Evolutionary conservation across 2,113 vertebrate genomes (phyloP), one percentile per base, ranked within the genome.

Genomic region (Aramus guarauna): DNA sequence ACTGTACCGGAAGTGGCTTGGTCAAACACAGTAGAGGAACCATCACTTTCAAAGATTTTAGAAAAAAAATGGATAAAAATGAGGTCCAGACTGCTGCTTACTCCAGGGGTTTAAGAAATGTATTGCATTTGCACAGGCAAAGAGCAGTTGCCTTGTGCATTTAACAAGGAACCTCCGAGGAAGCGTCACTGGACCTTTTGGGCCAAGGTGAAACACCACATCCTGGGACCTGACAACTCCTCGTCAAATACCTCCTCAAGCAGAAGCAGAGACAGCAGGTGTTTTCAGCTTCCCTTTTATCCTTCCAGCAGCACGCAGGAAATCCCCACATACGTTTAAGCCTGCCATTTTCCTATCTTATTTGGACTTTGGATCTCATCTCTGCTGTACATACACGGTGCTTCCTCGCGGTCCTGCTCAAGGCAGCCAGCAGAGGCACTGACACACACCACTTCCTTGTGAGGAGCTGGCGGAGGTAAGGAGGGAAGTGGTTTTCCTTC

Each of bases 1-100:
- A 14, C 1, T 37, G 2, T 1, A 19, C 1, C 43, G 11, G 4
- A 11, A 39, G 34, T 1, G 37, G 12, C 17, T 5, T 1, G 1
- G 16, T 6, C 10, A 22, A 60, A 68, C 0, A 1, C 1, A 4
- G 9, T 6, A n/a, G 20, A 58, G 52, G 22, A 79, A 45, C 2
- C 37, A 22, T 1, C 14, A 1, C 36, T 41, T 18, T 2, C 19
- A 15, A 55, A 36, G 26, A 3, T 11, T 41, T 43, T 15, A 36
- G 21, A 1, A 9, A 55, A 29, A 55, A 52, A 50, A 55, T 0
- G 5, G 56, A 45, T n/a, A 23, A n/a, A 47, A 63, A 6, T 0
- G 6, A 81, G n/a, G 12, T 9, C 19, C 53, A 41, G 39, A 3
- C 17, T 59, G 39, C 73, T 69, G 68, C 37, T 68, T 4, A 8